Percentiles rank a stretch among this genome's conserved stretches.
Evolutionary conservation across 2,888 invertebrate species (phyloP).

Genomic region (Drosophila limbata): DNA sequence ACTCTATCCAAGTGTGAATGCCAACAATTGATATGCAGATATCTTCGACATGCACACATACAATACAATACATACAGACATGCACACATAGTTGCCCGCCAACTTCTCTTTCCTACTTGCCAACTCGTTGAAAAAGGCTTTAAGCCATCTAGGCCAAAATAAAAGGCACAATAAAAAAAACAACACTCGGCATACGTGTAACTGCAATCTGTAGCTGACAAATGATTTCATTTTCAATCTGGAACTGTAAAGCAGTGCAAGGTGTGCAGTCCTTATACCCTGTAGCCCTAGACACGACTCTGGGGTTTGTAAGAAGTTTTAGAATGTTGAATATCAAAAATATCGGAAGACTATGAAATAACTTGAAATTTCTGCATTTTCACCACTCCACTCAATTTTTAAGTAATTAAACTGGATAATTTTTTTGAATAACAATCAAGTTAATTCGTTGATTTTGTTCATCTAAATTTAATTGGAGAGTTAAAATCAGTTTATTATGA

Average conservation of each 20-base stretch:
- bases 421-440: too few species aligned
- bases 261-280: conserved; percentile 26
- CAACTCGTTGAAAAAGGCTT: conserved; percentile 18
- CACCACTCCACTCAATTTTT: too few species aligned
- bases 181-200: conserved; percentile 25
- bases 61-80: conserved; percentile 1
- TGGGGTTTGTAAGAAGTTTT: neutral
- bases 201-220: conserved; percentile 58
- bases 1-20: conserved; percentile 40
- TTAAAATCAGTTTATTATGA: too few species aligned
- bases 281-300: neutral
- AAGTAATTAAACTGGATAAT: too few species aligned
- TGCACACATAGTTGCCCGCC: neutral
- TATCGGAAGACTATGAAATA: too few species aligned
- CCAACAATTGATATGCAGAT: conserved; percentile 51
- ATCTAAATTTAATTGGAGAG: too few species aligned
- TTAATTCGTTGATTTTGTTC: too few species aligned
- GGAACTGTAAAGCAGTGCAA: conserved; percentile 28
- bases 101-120: conserved; percentile 5
- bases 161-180: neutral
- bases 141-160: conserved; percentile 60
- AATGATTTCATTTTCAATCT: conserved; percentile 74
- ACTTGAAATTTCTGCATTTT: too few species aligned
- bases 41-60: neutral
- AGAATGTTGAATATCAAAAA: too few species aligned